Conservation (phyloP, 2,113 vertebrate genomes). For the Psittacara wagleri region DNA sequence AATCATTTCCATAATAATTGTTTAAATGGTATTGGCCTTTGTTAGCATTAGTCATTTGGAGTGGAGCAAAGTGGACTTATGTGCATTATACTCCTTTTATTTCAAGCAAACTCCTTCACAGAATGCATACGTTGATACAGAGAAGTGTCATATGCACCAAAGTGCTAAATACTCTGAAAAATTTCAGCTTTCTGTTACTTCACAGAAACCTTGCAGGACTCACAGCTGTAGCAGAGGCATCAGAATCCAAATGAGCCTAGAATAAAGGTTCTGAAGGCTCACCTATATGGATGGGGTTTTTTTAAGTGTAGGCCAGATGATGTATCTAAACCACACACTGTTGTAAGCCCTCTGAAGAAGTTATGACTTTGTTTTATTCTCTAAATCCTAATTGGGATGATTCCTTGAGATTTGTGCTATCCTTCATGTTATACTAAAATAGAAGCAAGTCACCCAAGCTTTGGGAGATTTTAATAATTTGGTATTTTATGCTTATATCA, state of each 20-base stretch:
- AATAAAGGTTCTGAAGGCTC: neutral
- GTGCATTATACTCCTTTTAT: neutral
- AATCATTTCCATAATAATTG: neutral
- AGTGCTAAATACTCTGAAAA: neutral
- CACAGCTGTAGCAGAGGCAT: neutral
- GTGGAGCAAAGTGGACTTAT: neutral
- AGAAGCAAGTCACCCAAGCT: neutral
- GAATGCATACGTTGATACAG: accelerated
- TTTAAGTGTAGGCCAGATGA: neutral
- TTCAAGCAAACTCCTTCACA: neutral
- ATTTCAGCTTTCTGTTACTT: neutral
- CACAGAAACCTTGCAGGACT: neutral
- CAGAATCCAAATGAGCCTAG: neutral
- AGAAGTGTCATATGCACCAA: neutral
- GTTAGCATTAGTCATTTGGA: neutral
- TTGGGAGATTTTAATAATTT: neutral
- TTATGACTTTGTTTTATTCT: neutral
- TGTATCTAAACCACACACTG: neutral
- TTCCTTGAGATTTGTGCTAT: neutral
- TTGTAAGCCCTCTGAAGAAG: neutral
- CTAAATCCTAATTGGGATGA: neutral
- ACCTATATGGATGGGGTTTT: neutral
- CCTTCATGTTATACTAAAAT: neutral
- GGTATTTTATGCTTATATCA: neutral
- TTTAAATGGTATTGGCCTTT: neutral